Base-by-base conservation (phyloP, 2,797 vertebrate species). In the Calcarius lapponicus region DNA sequence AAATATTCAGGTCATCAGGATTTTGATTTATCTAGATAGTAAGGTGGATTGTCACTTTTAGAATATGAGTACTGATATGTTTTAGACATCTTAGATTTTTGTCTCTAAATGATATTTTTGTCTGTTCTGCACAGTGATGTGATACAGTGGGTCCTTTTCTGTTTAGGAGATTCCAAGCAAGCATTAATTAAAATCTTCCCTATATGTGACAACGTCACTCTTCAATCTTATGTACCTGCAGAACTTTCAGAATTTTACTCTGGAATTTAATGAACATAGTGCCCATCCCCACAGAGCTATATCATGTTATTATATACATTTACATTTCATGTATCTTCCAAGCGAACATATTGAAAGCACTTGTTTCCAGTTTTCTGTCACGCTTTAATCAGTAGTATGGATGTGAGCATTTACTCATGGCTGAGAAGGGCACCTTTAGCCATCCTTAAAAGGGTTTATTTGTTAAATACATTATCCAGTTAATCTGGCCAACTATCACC, bases 361-460 rank as follows among this genome's bases (percentile, higher is more conserved):
- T 47, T 70, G 32, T 47, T 82, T 82, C 90, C 85, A 82, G 43
- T 62, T 93, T 87, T 69, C 62, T 95, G 79, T 80, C 67, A 80
- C 7, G 8, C 21, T 87, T 89, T 40, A 87, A 66, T 85, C 70
- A 87, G 71, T 66, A 29, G n/a, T 58, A 81, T 76, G 47, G 36
- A 80, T 73, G 47, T 54, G 45, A 87, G 12, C 10, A 51, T 82
- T 92, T 85, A 85, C 29, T 80, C 60, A 43, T 53, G 17, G 31
- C 57, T 58, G 22, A 91, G 66, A 84, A 83, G 31, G 60, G 31
- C 54, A 87, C 67, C 56, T 75, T 69, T 57, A 80, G 17, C 31
- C 73, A 29, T 88, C 31, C 67, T 58, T 87, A 85, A 86, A 85
- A 82, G 25, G 5, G 13, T 89, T 80, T 91, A 17, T 82, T 85